Base-by-base conservation (phyloP, 1,140 invertebrate species). In the Drosophila pandora region DNA sequence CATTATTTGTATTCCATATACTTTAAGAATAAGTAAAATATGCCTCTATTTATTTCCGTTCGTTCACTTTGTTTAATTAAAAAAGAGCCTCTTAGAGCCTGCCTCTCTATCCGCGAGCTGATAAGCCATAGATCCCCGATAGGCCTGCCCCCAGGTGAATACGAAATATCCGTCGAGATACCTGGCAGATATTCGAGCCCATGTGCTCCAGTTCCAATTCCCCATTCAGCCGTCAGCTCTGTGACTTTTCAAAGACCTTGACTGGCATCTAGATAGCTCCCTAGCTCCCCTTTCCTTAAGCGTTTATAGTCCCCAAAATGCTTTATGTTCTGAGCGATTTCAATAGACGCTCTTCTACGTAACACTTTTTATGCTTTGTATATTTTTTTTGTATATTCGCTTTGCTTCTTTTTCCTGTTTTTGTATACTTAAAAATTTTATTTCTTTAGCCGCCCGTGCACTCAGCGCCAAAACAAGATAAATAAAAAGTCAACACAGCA, bases 171-270 rank as follows among this genome's bases (percentile, higher is more conserved):
- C 17, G 1, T 17, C 48, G 28, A 13, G 50, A 59, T 67, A 39
- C 13, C 25, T 55, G 10, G 49, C 57, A 63, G 47, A 75, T 65
- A 79, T 49, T 10, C 30, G 22, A 45, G 45, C 13, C 56, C 60
- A 43, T 47, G 54, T 65, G 65, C 45, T 80, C 65, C 61, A 67
- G 76, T 80, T 79, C 68, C 61, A 67, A 79, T 80, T 79, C 68
- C 70, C 75, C 60, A 49, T 12, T 43, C 23, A 21, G 43, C 22
- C 25, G 60, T n/a, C 39, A 52, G 55, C 34, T 58, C 25, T 57
- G 47, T 83, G 80, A 84, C 80, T 76, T 84, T 84, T 85, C 37
- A 80, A 80, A 84, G 80, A 80, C 80, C 80, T 84, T 84, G 80
- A 79, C 80, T 49, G 69, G 13, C 60, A 62, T 82, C 69, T 22